Base-by-base conservation (phyloP, 2,113 vertebrate species). In the Archilochus colubris region DNA sequence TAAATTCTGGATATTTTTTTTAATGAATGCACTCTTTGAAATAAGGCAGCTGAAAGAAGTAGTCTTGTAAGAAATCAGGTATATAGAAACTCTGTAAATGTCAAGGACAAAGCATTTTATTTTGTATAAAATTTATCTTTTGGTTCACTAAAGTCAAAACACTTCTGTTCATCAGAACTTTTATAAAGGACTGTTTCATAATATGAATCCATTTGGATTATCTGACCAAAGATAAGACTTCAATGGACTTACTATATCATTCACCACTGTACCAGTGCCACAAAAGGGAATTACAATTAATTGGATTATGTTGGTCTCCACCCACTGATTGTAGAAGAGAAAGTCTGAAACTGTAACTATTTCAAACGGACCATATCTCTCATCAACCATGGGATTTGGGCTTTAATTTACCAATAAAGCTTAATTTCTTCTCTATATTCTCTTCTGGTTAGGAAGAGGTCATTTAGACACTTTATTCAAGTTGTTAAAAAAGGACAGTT, bases 211-310 rank as follows among this genome's bases (percentile, higher is more conserved):
- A 84, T 97, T 97, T 98, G 97, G 97, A 97, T 98, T 98, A 98
- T 98, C 96, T 97, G 94, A 97, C 91, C 89, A 84, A 78, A 97
- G 97, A 98, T 98, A 97, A 98, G 96, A 97, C 97, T 98, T 98
- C 97, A 98, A 96, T 97, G 96, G 94, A 97, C 62, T 98, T 97
- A 97, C 93, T 96, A 77, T 96, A 97, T 97, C 97, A 96, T 94
- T 94, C 50, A 96, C 96, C 94, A 95, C 90, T 97, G 97, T 97
- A 97, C 91, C 40, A 92, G 76, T 78, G 94, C 93, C 89, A 97
- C 97, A 97, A 98, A 98, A 97, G 97, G 97, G 96, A 98, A 97
- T 98, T 97, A 97, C 94, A 97, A 96, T 98, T 98, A 98, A 98
- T 98, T 98, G 97, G 98, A 98, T 98, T 98, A 98, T 96, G 96